Evolutionary conservation across 2,888 invertebrate species (phyloP).

Genomic region (Octodonta nipae): DNA sequence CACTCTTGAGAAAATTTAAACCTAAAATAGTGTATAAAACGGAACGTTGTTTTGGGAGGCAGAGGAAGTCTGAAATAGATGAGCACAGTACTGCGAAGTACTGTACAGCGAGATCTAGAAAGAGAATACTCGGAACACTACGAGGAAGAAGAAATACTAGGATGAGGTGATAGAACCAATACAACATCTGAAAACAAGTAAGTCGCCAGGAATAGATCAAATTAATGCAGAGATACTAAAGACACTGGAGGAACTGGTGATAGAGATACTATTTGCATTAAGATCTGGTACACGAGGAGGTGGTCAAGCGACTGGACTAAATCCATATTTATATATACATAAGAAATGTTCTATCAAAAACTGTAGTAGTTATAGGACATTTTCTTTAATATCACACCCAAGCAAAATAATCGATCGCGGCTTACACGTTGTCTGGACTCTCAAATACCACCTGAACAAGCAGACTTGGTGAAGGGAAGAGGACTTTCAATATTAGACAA

Average conservation of each 20-base stretch:
- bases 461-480: not conserved
- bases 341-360: no score
- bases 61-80: slow-evolving; percentile 1
- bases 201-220: no score
- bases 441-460: slow-evolving; percentile 1
- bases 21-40: no score
- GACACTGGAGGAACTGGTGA: not conserved
- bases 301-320: not conserved
- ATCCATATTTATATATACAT: slow-evolving; percentile 1
- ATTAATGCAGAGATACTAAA: no score
- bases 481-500: no score
- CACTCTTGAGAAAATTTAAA: no score
- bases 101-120: not conserved
- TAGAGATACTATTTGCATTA: not conserved
- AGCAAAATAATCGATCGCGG: slow-evolving; percentile 1
- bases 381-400: slow-evolving; percentile 1
- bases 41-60: slow-evolving; percentile 1
- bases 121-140: slow-evolving; percentile 1
- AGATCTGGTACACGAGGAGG: slow-evolving; percentile 1
- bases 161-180: no score
- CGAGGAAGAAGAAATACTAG: no score
- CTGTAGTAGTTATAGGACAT: slow-evolving; percentile 1
- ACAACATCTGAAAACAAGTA: no score
- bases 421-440: slow-evolving; percentile 1
- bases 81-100: no score